Evolutionary conservation across 2,113 vertebrate genomes (phyloP), one percentile per base, ranked within the genome.

Genomic region (Acrocephalus arundinaceus): DNA sequence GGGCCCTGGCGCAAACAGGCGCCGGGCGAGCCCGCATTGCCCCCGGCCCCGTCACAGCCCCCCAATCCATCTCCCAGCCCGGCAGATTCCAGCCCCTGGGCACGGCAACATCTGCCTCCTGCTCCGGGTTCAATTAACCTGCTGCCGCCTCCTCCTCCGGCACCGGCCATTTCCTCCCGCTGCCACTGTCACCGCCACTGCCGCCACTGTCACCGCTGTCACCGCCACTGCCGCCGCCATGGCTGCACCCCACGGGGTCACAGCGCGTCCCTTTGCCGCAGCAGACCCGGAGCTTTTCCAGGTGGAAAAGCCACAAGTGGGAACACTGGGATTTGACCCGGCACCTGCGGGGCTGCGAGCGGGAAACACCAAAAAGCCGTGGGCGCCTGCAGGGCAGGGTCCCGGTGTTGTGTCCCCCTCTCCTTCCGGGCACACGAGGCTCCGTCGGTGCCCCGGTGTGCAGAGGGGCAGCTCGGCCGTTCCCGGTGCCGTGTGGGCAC

Each of bases 41-140:
- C 81, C 59, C 68, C 9, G 37, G 87, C 90, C 24, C 30, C 20
- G 15, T 93, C 87, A 45, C 90, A 87, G 75, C 81, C 85, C 66
- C 85, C 41, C 78, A 30, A 95, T 97, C 95, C 96, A 95, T 95
- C 93, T 96, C 95, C 89, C 33, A 33, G 70, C 70, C 52, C 77
- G 51, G 74, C 95, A 87, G 87, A 96, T 96, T 96, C 93, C 95
- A 94, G 94, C 95, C 95, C 87, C 81, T 77, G 89, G 96, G 96
- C 87, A 57, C 70, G 27, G 68, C 87, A 63, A 95, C 94, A 95
- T 73, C 93, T 96, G 94, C 91, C 93, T 94, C 37, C 80, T 87
- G 89, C 89, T 93, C 80, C 77, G 51, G 79, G 80, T 90, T 80
- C 87, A 89, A 95, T 95, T 89, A 97, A 93, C 90, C 87, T 93